Conservation (phyloP, 92 coral and sea anemone species). For the Virgularia gustaviana region DNA sequence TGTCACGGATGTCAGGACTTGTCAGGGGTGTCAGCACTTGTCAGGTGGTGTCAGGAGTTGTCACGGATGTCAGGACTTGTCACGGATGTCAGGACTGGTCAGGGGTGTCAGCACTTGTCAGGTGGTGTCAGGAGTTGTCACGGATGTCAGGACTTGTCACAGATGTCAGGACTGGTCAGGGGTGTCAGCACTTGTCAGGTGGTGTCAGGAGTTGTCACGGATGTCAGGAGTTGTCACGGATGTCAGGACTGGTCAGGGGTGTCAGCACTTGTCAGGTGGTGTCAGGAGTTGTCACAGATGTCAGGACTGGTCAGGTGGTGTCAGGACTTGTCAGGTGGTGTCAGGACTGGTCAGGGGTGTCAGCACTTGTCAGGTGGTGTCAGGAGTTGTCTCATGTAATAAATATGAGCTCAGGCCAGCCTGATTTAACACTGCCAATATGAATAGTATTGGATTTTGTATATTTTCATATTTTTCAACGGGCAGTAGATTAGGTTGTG, state of each 20-base stretch:
- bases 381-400: neutral
- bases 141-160: neutral
- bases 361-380: neutral
- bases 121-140: constrained; percentile 6
- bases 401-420: too few relatives aligned
- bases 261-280: neutral
- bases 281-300: neutral
- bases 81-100: constrained; percentile 5
- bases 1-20: constrained; percentile 22
- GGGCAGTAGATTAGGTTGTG: too few relatives aligned
- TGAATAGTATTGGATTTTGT: too few relatives aligned
- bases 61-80: neutral
- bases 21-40: constrained; percentile 42
- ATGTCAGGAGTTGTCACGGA: neutral
- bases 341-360: neutral
- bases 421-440: too few relatives aligned
- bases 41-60: constrained; percentile 25
- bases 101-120: constrained; percentile 1
- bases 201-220: neutral
- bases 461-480: too few relatives aligned
- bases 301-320: neutral
- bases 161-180: constrained; percentile 1
- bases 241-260: constrained; percentile 6
- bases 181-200: neutral
- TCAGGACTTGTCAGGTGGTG: too few relatives aligned